phyloP scores from a whole-genome alignment of 1,140 invertebrate species.

The Drosophila athabasca region DNA sequence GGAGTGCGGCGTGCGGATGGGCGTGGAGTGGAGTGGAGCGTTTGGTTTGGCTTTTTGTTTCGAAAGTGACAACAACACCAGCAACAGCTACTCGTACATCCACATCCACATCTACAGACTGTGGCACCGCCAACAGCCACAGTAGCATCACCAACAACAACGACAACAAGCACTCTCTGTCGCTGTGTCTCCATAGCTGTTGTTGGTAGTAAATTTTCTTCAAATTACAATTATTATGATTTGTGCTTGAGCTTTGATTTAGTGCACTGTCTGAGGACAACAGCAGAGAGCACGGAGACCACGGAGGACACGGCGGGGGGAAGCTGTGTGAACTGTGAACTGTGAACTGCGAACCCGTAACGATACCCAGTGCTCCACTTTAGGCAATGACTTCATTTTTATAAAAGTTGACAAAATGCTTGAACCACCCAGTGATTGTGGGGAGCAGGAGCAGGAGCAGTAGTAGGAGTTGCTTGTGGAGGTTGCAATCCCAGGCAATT shows the following conservation, averaged over 20 bases:
- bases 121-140: constrained; percentile 33
- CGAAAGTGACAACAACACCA: constrained; percentile 58
- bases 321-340: constrained; percentile 21
- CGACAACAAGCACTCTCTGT: constrained; percentile 30
- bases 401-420: constrained; percentile 41
- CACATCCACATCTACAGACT: no score
- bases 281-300: constrained; percentile 11
- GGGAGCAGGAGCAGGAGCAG: background rate
- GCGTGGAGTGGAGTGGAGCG: background rate
- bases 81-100: no score
- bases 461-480: background rate
- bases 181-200: constrained; percentile 44
- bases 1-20: constrained; percentile 1
- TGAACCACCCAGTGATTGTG: constrained; percentile 9
- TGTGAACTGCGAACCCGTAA: constrained; percentile 27
- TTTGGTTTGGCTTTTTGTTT: constrained; percentile 66
- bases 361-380: constrained; percentile 53
- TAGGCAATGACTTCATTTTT: constrained; percentile 69
- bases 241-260: constrained; percentile 79
- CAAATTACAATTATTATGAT: constrained; percentile 83
- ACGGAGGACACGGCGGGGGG: background rate
- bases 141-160: constrained; percentile 26
- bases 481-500: constrained; percentile 9
- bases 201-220: constrained; percentile 81
- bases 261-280: constrained; percentile 61